Evolutionary conservation across 2,888 invertebrate genomes (phyloP), one percentile per base, ranked within the genome.

Genomic region (Germaria angustata): DNA sequence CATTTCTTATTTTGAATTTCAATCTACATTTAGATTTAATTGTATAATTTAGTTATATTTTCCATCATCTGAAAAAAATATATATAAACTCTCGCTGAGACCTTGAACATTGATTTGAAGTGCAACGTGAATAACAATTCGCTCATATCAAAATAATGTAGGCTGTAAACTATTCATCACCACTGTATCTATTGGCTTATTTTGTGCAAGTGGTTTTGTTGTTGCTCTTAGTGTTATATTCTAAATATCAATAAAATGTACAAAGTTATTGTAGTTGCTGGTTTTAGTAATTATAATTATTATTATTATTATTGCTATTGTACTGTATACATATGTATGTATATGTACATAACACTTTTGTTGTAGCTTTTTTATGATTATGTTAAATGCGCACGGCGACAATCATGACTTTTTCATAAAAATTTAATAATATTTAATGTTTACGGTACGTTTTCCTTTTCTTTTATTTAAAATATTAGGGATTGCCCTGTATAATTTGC

Each of bases 301-400:
- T 61, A 51, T 15, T 61, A 46, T 53, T 57, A 32, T 34, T 71
- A 17, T 76, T 76, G 17, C 69, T 59, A 15, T 57, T 36, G 34
- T 55, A 17, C 20, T 20, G 1, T 39, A 22, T 57, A 28, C n/a
- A 28, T 17, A 20, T 6, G 15, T 53, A n/a, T 65, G 34, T 59
- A 22, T 46, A 44, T 5, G 55, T 39, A 66, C 55, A 32, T 57
- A 63, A 57, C 22, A 32, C 46, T 41, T 28, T 63, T 57, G 28
- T 46, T 73, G 63, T 63, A 39, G 49, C 34, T 34, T 44, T 39
- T 66, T n/a, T 20, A 53, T 44, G 71, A 68, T 81, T 77, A 72
- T 55, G 49, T 77, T 77, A 55, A 72, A 72, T 66, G 59, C 63
- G 69, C 65, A 69, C 69, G 28, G 51, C 59, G n/a, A 72, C 59